phyloP scores from a whole-genome alignment of 2,113 vertebrate species.

The Spermophilus dauricus region DNA sequence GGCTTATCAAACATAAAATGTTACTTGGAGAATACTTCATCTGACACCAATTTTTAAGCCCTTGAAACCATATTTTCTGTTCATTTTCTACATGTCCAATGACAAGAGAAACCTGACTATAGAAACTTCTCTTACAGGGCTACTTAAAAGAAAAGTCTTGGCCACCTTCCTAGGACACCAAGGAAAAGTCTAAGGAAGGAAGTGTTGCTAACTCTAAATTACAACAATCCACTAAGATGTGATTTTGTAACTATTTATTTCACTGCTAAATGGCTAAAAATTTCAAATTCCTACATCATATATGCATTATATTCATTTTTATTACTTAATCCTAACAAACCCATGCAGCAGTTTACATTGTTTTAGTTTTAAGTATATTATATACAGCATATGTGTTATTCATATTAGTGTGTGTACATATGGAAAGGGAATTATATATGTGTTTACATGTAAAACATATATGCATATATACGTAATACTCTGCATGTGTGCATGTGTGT shows the following conservation, averaged over 20 bases:
- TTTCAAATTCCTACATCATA: not conserved
- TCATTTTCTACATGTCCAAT: too few relatives aligned
- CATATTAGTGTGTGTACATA: too few relatives aligned
- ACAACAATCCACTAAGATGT: not conserved
- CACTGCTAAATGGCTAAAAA: not conserved
- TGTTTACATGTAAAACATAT: not conserved
- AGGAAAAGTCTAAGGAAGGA: not conserved
- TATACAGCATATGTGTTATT: not conserved
- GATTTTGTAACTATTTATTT: slow-evolving; percentile 9
- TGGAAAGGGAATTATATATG: too few relatives aligned
- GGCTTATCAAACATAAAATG: too few relatives aligned
- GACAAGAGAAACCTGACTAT: too few relatives aligned
- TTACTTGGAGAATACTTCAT: too few relatives aligned
- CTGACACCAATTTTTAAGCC: too few relatives aligned
- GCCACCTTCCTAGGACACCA: not conserved
- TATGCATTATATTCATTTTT: not conserved
- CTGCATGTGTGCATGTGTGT: too few relatives aligned
- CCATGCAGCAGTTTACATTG: not conserved
- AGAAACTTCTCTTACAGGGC: not conserved
- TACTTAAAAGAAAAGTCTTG: not conserved
- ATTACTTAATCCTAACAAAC: too few relatives aligned
- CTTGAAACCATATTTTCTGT: too few relatives aligned
- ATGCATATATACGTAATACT: too few relatives aligned
- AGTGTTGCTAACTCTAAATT: not conserved
- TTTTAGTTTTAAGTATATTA: not conserved